Conservation (phyloP, 2,797 vertebrate species). For the Astyanax mexicanus region DNA sequence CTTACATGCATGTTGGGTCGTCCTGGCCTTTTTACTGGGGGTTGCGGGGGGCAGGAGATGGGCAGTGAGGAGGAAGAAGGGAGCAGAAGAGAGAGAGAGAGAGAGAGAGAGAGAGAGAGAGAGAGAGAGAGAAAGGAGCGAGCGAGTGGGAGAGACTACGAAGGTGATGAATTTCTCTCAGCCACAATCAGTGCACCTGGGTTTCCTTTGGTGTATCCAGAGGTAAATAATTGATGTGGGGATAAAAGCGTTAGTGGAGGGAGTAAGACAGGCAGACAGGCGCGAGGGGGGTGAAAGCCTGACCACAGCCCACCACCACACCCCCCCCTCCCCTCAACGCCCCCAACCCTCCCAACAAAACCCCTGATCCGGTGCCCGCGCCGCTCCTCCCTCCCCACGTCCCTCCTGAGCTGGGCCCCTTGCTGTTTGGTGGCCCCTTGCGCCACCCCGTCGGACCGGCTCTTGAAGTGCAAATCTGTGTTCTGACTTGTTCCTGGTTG, state of each 20-base stretch:
- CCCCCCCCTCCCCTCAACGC: conserved; percentile 1
- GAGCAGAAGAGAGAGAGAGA: conserved; percentile 27
- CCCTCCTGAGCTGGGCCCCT: conserved; percentile 70
- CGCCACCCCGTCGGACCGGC: conserved; percentile 77
- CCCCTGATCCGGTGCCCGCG: conserved; percentile 36
- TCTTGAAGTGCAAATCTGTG: conserved; percentile 93
- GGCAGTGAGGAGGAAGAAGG: conserved; percentile 19
- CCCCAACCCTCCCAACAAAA: background rate
- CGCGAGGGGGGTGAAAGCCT: conserved; percentile 37
- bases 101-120: conserved; percentile 40
- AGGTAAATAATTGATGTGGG: conserved; percentile 84
- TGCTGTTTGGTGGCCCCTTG: conserved; percentile 79
- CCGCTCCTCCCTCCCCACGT: conserved; percentile 55
- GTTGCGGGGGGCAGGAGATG: conserved; percentile 15
- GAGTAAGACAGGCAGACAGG: conserved; percentile 69
- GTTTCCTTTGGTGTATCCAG: conserved; percentile 83
- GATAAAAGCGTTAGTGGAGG: conserved; percentile 77
- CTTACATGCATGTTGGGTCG: conserved; percentile 38
- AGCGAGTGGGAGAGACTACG: conserved; percentile 40
- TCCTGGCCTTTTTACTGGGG: conserved; percentile 21
- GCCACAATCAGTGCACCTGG: conserved; percentile 79
- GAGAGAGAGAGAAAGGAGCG: conserved; percentile 51
- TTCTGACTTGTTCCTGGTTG: conserved; percentile 90
- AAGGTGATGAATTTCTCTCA: conserved; percentile 75
- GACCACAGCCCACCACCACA: conserved; percentile 45